Evolutionary conservation across 2,888 invertebrate genomes (phyloP), one percentile per base, ranked within the genome.

Genomic region (Dynastes hyllus): DNA sequence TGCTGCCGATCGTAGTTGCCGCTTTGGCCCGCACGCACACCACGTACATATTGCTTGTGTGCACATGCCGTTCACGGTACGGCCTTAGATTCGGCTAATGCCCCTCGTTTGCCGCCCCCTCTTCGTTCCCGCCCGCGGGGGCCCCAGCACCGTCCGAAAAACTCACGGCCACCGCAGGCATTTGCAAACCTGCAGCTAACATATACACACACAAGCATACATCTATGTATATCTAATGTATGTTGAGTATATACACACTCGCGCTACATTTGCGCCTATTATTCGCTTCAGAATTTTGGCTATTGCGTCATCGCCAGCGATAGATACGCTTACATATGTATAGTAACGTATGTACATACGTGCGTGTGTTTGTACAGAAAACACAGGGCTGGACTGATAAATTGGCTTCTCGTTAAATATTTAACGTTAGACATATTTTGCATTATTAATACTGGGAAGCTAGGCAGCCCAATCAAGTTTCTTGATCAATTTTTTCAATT

Each of bases 61-160:
- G 89, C 91, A 91, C 91, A 85, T 90, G 91, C 91, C 91, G 89
- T 82, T 84, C 87, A 85, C 84, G 55, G 66, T 61, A 87, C 88
- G 89, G 91, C 92, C 92, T 92, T 90, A 90, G 90, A 91, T 91
- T 89, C 91, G 91, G 90, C 92, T 92, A 92, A 92, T 92, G 92
- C 92, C 91, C 91, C 89, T 90, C 90, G 88, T 89, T 89, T 69
- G 89, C 90, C 89, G 90, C 91, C 91, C 91, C 90, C 90, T 89
- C 89, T 76, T 77, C 80, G 83, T 83, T 81, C 81, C 78, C 81
- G 66, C 77, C 78, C 81, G 69, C 78, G 77, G 88, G 88, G 80
- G 81, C 82, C 81, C 81, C 83, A 58, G 73, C 58, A 73, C 73
- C 61, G 73, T 58, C 73, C 73, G 58, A 80, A 69, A 67, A 77